Base-by-base conservation (phyloP, 2,888 invertebrate genomes). In the Tenthredo amoena region DNA sequence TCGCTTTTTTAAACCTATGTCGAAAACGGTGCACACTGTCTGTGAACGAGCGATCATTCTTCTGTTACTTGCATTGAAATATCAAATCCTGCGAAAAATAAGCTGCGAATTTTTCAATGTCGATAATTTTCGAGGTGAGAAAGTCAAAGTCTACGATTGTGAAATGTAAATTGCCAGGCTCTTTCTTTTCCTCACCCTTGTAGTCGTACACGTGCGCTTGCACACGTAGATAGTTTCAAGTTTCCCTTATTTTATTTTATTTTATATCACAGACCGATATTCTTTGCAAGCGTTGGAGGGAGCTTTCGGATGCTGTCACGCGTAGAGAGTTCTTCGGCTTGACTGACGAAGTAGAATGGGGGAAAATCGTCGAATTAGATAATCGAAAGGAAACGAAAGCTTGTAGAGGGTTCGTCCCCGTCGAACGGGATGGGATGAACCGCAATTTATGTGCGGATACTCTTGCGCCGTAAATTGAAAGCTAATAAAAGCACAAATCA, bases 301-400 rank as follows among this genome's bases (percentile, higher is more conserved):
- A 71, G 71, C 37, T 40, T 71, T 40, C 3, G 18, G n/a, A 71
- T 40, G 71, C 71, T 71, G 34, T 71, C 37, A 71, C n/a, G 71
- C 71, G 71, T 71, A 37, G 37, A n/a, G 37, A 71, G 37, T 6
- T 71, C n/a, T 71, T 71, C 37, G 71, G 71, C 71, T 71, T 71
- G 71, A 71, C 18, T 71, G 71, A 71, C 71, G 71, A 18, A 37
- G 34, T 0, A 37, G 37, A 71, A 71, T 71, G 37, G 71, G 71
- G 71, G 37, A 71, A 71, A 71, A 37, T 37, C 71, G 71, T 71
- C 71, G 71, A 71, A 71, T 71, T 71, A 71, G 71, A 71, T 71
- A 71, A 71, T 71, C 71, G 71, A 71, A 71, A 40, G 71, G 71
- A 71, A 71, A 34, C 71, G 71, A 31, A 71, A 71, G 71, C 71